Base-by-base conservation (phyloP, 1,140 invertebrate genomes). In the Acromyrmex echinatior region DNA sequence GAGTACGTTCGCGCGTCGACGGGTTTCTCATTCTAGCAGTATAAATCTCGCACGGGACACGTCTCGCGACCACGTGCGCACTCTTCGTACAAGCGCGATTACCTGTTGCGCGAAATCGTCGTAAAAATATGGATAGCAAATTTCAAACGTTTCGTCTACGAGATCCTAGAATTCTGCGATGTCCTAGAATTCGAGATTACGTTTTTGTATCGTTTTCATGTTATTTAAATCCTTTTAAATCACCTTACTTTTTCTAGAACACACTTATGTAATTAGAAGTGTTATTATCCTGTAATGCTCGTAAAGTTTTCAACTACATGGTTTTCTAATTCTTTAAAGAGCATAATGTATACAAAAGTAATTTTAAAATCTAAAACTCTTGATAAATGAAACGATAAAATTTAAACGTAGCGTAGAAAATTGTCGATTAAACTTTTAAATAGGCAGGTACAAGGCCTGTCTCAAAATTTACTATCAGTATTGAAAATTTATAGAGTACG, bases 21-120 rank as follows among this genome's bases (percentile, higher is more conserved):
- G 70, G 60, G 12, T 35, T 45, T 35, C 31, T 86, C 49, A 86
- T 49, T 49, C 66, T 49, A 74, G 12, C 45, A 28, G 85, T 60
- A 90, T 90, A 90, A 90, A 90, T 90, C 88, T 87, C 60, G 28
- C 28, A n/a, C 39, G 35, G 21, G 45, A 87, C 87, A 87, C 87
- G 53, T 70, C 5, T 63, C 2, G 49, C 66, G 78, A 62, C 77
- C 88, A 66, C 65, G 77, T 86, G 88, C 21, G 53, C 68, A 45
- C 86, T 25, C 62, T 58, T 49, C 65, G 35, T 66, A 81, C 25
- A 77, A 70, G 35, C 25, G 82, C 53, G 68, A 74, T n/a, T 60
- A 89, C 16, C 78, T 71, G 66, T 90, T 58, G 84, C 71, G 28
- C 77, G 28, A 25, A 18, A 49, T 25, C 51, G 28, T 77, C 35